Evolutionary conservation across 1,140 invertebrate genomes (phyloP).

Genomic region (Neelides sp.): DNA sequence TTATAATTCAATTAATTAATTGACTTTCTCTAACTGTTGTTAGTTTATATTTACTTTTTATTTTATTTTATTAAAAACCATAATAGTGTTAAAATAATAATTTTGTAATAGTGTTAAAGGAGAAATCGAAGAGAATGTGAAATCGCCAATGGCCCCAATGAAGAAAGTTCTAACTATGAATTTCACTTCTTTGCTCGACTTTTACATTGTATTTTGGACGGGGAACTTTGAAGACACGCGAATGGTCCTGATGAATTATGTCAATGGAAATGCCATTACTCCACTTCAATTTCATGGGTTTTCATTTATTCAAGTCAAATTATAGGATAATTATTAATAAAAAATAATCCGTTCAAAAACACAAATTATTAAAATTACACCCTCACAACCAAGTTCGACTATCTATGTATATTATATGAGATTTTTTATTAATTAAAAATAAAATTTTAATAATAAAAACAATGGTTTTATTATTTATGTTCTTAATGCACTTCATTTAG

Average conservation of each 20-base stretch:
- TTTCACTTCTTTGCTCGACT: slow-evolving; percentile 55
- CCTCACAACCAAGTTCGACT: too few species aligned
- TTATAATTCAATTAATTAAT: slow-evolving; percentile 13
- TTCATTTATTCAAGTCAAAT: too few species aligned
- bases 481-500: too few species aligned
- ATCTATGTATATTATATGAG: too few species aligned
- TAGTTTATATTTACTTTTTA: too few species aligned
- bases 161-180: slow-evolving; percentile 47
- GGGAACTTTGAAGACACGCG: slow-evolving; percentile 59
- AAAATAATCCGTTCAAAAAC: too few species aligned
- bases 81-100: not conserved
- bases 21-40: slow-evolving; percentile 3
- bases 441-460: too few species aligned
- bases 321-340: too few species aligned
- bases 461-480: too few species aligned
- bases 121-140: slow-evolving; percentile 24
- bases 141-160: slow-evolving; percentile 13
- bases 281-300: slow-evolving; percentile 62
- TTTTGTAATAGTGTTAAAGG: slow-evolving; percentile 15
- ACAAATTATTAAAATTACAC: too few species aligned
- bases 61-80: slow-evolving; percentile 1
- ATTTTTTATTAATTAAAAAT: too few species aligned
- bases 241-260: slow-evolving; percentile 51
- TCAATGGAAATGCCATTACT: slow-evolving; percentile 43
- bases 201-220: slow-evolving; percentile 62